A percentile compares a stretch with the other conserved stretches of the same genome.
Conservation (phyloP, 2,797 vertebrate genomes). For the Falco peregrinus region DNA sequence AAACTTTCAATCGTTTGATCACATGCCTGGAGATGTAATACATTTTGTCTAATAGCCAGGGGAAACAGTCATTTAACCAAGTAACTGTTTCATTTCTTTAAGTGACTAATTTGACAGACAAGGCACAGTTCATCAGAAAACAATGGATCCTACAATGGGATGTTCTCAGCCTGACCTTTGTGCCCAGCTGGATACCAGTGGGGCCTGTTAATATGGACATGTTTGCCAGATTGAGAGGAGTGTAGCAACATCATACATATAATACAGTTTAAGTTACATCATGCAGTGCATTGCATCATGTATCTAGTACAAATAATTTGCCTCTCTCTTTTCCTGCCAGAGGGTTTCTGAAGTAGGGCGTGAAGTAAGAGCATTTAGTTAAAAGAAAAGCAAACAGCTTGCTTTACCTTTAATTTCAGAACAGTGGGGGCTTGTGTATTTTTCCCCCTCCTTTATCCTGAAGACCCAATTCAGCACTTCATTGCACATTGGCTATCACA, state of each 20-base stretch:
- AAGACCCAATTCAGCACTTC: neutral
- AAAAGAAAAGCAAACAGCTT: neutral
- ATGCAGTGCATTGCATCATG: neutral
- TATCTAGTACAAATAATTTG: neutral
- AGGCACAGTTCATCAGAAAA: neutral
- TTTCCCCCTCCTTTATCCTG: neutral
- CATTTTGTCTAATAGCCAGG: constrained; percentile 20
- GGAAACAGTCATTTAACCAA: constrained; percentile 27
- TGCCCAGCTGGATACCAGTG: neutral
- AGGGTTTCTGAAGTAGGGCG: neutral
- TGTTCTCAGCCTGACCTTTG: constrained; percentile 18
- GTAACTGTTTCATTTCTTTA: constrained; percentile 36
- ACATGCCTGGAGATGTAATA: neutral
- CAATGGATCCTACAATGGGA: neutral
- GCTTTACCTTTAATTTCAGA: neutral
- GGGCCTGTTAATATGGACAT: neutral
- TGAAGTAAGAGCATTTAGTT: neutral
- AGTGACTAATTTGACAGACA: constrained; percentile 1
- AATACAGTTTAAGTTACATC: neutral
- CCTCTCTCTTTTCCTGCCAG: neutral
- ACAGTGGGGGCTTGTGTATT: neutral
- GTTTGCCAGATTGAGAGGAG: neutral
- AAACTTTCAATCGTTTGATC: constrained; percentile 33
- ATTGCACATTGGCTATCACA: neutral
- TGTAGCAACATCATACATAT: neutral